These are phyloP conservation scores for Probosciger aterrimus DNA, from an alignment of 2,113 vertebrate genomes.

Conservation along the genomic window DNA sequence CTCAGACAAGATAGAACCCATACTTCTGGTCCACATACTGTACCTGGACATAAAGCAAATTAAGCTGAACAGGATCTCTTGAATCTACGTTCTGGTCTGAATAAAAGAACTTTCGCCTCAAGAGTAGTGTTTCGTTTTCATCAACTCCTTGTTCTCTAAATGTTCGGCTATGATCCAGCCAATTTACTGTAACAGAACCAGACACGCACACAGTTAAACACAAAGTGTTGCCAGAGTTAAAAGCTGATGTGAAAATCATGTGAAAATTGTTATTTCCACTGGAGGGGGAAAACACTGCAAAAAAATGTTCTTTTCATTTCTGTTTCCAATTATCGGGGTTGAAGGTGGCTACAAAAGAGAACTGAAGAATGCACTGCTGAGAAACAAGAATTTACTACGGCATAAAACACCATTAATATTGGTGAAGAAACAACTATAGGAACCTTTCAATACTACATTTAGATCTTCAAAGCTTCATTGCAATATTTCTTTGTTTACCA, in stretches of 20 bases:
- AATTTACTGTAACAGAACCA: conserved; percentile 84
- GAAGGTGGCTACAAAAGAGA: background rate
- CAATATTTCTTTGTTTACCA: background rate
- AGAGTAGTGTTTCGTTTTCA: conserved; percentile 90
- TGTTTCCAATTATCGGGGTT: background rate
- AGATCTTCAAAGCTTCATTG: background rate
- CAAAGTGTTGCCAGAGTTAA: rapidly evolving
- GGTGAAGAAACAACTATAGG: background rate
- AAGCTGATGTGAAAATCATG: background rate
- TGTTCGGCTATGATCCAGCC: conserved; percentile 96
- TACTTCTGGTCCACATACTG: background rate
- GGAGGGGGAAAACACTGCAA: background rate
- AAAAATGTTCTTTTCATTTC: background rate
- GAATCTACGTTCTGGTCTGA: conserved; percentile 99
- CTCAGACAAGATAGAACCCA: background rate
- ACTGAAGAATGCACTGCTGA: background rate
- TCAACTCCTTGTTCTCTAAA: conserved; percentile 97
- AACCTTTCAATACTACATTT: background rate
- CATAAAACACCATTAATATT: background rate
- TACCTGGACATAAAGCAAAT: conserved; percentile 98
- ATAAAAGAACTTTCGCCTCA: conserved; percentile 97
- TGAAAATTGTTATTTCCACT: background rate
- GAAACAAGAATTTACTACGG: background rate
- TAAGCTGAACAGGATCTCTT: conserved; percentile 94
- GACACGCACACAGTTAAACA: rapidly evolving